Conservation (phyloP, 2,888 invertebrate species). For the Chrysolina americana region DNA sequence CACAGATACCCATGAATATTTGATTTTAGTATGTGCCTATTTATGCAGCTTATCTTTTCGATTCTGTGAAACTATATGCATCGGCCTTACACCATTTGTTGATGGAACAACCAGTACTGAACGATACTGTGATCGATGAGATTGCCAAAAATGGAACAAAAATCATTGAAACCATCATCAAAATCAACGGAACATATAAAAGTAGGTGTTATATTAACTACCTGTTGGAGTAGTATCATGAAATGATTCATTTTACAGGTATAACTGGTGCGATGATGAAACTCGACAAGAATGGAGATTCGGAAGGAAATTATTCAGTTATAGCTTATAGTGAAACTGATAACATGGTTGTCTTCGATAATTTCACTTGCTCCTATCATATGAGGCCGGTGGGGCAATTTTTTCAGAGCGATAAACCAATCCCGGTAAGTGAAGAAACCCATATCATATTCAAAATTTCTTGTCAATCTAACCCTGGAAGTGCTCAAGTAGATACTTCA, state of each 20-base stretch:
- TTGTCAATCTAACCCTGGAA: too few relatives aligned
- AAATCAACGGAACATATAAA: constrained; percentile 82
- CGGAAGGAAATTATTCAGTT: constrained; percentile 97
- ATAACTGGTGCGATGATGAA: constrained; percentile 94
- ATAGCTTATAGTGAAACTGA: constrained; percentile 78
- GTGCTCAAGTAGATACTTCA: too few relatives aligned
- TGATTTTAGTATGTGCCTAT: constrained; percentile 85
- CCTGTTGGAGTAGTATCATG: not conserved
- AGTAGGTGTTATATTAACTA: constrained; percentile 76
- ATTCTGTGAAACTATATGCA: constrained; percentile 94
- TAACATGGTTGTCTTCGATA: constrained; percentile 69
- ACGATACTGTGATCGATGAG: constrained; percentile 76
- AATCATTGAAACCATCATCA: constrained; percentile 90
- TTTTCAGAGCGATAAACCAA: constrained; percentile 75
- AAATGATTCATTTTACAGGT: constrained; percentile 75
- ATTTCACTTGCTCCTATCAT: constrained; percentile 81
- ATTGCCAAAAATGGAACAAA: constrained; percentile 88
- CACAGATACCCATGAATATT: constrained; percentile 26
- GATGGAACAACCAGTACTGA: constrained; percentile 72
- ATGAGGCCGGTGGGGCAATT: constrained; percentile 91
- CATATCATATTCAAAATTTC: not conserved
- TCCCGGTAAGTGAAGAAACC: constrained; percentile 77
- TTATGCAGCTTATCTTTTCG: constrained; percentile 95
- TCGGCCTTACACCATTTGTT: constrained; percentile 77
- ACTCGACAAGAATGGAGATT: constrained; percentile 93